Evolutionary conservation across 2,888 invertebrate genomes (phyloP).

Genomic region (Caenorhabditis afra): DNA sequence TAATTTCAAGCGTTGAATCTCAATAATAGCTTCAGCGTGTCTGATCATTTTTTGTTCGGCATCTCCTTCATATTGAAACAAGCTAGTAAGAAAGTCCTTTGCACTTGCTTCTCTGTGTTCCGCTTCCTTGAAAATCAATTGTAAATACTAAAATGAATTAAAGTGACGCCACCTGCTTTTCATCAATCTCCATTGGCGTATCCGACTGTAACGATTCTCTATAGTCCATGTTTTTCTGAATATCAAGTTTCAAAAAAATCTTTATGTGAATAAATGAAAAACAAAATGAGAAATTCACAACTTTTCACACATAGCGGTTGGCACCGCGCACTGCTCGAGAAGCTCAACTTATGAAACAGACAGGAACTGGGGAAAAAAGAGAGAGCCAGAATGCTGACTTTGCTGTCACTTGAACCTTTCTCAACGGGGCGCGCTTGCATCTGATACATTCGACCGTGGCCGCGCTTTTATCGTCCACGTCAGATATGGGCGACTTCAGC

Average conservation of each 20-base stretch:
- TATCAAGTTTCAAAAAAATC: no score
- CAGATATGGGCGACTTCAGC: no score
- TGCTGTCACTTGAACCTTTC: background rate
- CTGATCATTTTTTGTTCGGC: conserved; percentile 16
- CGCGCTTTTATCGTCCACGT: no score
- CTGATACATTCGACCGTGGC: background rate
- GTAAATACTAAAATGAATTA: no score
- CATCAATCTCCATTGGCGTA: no score
- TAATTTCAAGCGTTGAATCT: conserved; percentile 23
- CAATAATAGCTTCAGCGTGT: conserved; percentile 27
- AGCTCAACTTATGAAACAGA: no score
- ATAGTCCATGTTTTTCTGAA: no score
- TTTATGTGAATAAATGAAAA: no score
- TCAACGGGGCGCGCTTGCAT: conserved; percentile 2
- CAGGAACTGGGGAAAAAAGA: background rate
- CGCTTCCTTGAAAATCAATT: background rate
- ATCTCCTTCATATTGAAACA: conserved; percentile 28
- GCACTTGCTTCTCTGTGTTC: background rate
- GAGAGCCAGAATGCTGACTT: background rate
- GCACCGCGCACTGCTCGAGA: no score
- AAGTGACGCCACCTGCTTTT: background rate
- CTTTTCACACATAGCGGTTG: no score
- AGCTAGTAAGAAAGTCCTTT: conserved; percentile 17
- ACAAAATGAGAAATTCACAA: no score
- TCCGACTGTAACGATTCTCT: no score